Evolutionary conservation across 2,113 vertebrate species (phyloP), one percentile per base, ranked within the genome.

Genomic region (Papio anubis): DNA sequence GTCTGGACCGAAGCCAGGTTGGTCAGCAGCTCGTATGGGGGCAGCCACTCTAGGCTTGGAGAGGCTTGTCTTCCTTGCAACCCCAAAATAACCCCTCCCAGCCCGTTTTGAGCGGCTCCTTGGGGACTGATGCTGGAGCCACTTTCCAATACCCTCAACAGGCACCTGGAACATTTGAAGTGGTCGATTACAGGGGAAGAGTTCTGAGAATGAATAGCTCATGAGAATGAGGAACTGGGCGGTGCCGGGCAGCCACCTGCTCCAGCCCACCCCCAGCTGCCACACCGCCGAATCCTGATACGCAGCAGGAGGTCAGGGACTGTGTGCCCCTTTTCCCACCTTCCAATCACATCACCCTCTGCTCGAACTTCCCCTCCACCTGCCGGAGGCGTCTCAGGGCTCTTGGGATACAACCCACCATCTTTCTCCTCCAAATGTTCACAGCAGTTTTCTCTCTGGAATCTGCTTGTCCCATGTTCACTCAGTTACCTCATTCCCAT

Each of bases 111-210:
- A 40, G 25, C 13, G 48, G 21, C 18, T 95, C 72, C 43, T 38
- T 16, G 13, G 43, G 38, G 27, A 30, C 32, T 75, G 38, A 35
- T n/a, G n/a, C 70, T 52, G 40, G 40, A 8, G 2, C 9, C 2
- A 7, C 32, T 57, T 38, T 70, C 83, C 61, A 35, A 48, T 32
- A 45, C 38, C 30, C 18, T 6, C 27, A 4, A 32, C 6, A 1
- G 14, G 27, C 10, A 4, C n/a, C 11, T 23, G 43, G 93, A 57
- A 61, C 30, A 12, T n/a, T 25, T 10, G 7, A 16, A 32, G 7
- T 0, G 43, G 52, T 17, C 5, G 0, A 32, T 43, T 27, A 23
- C 0, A 18, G 23, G 90, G 21, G 1, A 2, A 12, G 35, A 16
- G 35, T 80, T 45, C 64, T 93, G 81, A 72, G 38, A 90, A 48